phyloP scores from a whole-genome alignment of 2,113 vertebrate species.

The Talpa occidentalis region DNA sequence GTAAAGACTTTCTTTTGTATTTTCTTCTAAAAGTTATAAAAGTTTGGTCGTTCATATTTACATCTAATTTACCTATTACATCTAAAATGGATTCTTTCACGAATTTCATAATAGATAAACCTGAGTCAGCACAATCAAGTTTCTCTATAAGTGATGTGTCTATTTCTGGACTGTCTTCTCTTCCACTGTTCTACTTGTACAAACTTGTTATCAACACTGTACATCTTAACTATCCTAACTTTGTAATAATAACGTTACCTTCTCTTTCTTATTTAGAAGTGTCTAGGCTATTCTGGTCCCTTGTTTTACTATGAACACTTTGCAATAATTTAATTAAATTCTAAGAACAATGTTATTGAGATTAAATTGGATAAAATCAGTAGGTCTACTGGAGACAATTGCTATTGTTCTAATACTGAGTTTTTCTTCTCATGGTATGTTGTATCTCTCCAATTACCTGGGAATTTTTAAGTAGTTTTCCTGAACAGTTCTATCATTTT shows the following conservation, averaged over 20 bases:
- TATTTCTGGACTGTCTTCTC: background rate
- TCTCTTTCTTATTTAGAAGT: background rate
- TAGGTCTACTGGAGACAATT: background rate
- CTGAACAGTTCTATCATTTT: background rate
- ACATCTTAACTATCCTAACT: background rate
- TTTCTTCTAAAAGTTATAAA: constrained; percentile 6
- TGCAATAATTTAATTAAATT: constrained; percentile 30
- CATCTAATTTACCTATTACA: background rate
- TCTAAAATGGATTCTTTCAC: background rate
- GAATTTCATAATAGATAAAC: background rate
- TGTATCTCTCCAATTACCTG: background rate
- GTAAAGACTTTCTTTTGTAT: background rate
- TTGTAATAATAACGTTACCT: background rate
- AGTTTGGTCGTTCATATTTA: background rate
- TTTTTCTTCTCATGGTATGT: background rate
- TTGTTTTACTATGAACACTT: background rate
- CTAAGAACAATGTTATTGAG: constrained; percentile 1
- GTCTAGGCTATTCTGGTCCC: background rate
- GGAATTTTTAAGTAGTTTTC: background rate
- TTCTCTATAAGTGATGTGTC: background rate
- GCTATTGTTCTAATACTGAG: background rate
- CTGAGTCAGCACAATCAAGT: background rate
- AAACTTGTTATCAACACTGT: background rate
- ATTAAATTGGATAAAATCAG: background rate
- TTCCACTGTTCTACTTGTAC: background rate